phyloP scores from a whole-genome alignment of 2,113 vertebrate genomes.

The Hipposideros armiger region DNA sequence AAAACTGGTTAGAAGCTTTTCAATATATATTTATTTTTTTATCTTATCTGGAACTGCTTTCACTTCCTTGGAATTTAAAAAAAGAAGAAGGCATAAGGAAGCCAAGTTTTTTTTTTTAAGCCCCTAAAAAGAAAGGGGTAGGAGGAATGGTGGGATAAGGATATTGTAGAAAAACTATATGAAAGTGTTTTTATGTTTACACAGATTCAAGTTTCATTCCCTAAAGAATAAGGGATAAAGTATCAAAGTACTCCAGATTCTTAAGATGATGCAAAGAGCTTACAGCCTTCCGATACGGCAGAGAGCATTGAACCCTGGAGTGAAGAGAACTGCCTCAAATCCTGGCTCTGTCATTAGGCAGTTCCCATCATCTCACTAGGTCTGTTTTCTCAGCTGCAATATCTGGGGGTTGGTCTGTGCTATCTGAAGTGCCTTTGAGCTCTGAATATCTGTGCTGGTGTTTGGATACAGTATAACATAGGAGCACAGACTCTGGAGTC shows the following conservation, averaged over 20 bases:
- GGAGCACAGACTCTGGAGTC: neutral
- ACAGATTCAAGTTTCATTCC: neutral
- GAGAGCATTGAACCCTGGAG: neutral
- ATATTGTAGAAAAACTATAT: neutral
- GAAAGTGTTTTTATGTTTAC: slow-evolving; percentile 1
- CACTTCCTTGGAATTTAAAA: slow-evolving; percentile 32
- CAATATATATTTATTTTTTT: neutral
- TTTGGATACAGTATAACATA: neutral
- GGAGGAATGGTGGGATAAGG: neutral
- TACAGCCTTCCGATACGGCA: neutral
- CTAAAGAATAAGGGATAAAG: neutral
- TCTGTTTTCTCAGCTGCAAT: slow-evolving; percentile 70
- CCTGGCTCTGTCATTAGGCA: neutral
- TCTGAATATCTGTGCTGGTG: neutral
- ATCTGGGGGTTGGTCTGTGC: neutral
- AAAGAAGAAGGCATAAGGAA: neutral
- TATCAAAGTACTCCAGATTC: neutral
- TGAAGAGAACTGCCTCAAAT: neutral
- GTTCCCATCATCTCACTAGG: neutral
- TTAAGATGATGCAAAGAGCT: neutral
- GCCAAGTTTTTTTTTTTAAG: neutral
- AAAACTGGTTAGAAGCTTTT: neutral
- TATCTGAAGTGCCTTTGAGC: neutral
- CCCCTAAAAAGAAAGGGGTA: neutral
- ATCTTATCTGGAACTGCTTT: slow-evolving; percentile 19